A percentile compares a stretch with the other conserved stretches of the same genome.
Conservation (phyloP, 2,113 vertebrate species). For the Gymnorhina tibicen region DNA sequence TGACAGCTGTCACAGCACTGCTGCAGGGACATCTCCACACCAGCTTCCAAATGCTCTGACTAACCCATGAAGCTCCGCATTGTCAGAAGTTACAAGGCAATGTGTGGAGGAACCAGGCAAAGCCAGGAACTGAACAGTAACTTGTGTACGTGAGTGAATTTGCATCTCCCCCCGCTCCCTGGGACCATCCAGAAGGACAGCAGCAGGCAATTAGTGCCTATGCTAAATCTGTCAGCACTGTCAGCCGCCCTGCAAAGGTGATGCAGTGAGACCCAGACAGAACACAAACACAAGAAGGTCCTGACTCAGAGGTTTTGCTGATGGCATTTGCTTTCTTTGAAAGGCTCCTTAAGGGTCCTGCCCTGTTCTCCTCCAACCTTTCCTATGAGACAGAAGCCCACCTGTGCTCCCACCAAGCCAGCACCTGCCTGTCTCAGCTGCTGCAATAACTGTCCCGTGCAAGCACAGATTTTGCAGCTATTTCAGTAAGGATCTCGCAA, state of each 20-base stretch:
- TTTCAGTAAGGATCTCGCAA: neutral
- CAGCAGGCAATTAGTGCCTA: neutral
- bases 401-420: neutral
- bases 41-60: neutral
- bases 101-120: neutral
- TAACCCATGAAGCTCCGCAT: neutral
- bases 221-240: neutral
- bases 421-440: neutral
- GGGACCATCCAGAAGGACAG: neutral
- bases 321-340: neutral
- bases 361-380: neutral
- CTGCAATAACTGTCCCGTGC: neutral
- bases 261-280: neutral
- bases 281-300: neutral
- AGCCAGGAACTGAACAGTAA: neutral
- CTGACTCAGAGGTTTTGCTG: neutral
- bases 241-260: neutral
- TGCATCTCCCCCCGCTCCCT: neutral
- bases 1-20: neutral
- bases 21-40: neutral
- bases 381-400: neutral
- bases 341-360: neutral
- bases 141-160: neutral
- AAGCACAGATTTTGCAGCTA: neutral
- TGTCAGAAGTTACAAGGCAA: neutral